Base-by-base conservation (phyloP, 2,113 vertebrate species). In the Otolemur garnettii region DNA sequence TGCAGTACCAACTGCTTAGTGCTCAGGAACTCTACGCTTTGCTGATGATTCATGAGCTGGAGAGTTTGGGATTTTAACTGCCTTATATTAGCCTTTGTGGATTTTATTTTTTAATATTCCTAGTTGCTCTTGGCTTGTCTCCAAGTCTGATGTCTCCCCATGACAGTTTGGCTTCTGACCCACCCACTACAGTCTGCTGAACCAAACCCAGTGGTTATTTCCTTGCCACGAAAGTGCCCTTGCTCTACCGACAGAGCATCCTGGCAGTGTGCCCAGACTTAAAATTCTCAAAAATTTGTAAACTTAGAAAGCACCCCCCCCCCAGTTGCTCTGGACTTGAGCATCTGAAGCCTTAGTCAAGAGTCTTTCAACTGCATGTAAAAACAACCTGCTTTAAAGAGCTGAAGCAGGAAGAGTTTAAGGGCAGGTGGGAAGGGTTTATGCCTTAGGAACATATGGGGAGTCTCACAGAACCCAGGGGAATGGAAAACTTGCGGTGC, bases 221-320 rank as follows among this genome's bases (percentile, higher is more conserved):
- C 19, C 22, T 80, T 64, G 17, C 68, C 33, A 10, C 64, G 45
- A 85, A 88, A 82, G 38, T 87, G 45, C 12, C 57, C 84, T 88
- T 33, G 26, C 42, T 87, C 55, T 92, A 60, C 75, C 94, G 75
- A 68, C 45, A 62, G 86, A 82, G 50, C 68, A 21, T 71, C 53
- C 85, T 96, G 96, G 92, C 80, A 90, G 6, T 85, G 69, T 71
- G 85, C 95, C 97, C 96, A 91, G 96, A 96, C n/a, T 87, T 53
- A 74, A 59, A 94, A 82, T 82, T 92, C 60, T 86, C 85, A 50
- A 72, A 92, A 78, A 77, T 68, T 77, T 85, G 50, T 78, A 85
- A 90, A 94, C 68, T 75, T 88, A 74, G 80, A 95, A 72, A 95
- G 84, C 30, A 64, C 15, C 30, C n/a, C 78, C 35, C 57, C 38